Evolutionary conservation across 1,140 invertebrate species (phyloP).

Genomic region (Drosophila tsacasi): DNA sequence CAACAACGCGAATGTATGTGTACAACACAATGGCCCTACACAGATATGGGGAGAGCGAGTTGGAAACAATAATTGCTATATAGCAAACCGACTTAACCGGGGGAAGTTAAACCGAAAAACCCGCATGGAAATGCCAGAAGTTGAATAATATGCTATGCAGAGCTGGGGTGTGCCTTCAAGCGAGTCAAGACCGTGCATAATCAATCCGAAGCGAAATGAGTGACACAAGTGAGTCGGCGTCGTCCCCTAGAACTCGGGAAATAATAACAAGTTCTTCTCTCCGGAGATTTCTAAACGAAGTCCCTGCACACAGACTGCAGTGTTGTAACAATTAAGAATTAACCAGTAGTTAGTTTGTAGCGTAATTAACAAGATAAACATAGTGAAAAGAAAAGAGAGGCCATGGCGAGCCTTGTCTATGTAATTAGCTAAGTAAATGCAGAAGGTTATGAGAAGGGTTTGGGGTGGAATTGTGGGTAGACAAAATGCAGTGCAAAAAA

Average conservation of each 20-base stretch:
- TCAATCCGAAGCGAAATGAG: constrained; percentile 52
- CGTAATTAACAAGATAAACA: constrained; percentile 77
- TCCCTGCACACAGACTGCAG: constrained; percentile 44
- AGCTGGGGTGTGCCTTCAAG: constrained; percentile 45
- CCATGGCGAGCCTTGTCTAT: constrained; percentile 20
- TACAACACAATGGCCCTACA: constrained; percentile 15
- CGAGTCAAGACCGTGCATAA: constrained; percentile 73
- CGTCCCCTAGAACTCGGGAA: constrained; percentile 21
- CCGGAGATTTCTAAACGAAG: constrained; percentile 16
- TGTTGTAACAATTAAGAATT: constrained; percentile 76
- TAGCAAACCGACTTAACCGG: constrained; percentile 17
- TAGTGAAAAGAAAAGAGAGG: constrained; percentile 8
- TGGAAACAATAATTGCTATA: constrained; percentile 45
- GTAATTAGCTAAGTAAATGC: constrained; percentile 43
- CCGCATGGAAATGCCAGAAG: constrained; percentile 69
- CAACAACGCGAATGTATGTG: constrained; percentile 28
- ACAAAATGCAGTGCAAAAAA: constrained; percentile 27
- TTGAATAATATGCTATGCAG: constrained; percentile 20
- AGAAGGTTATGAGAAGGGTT: constrained; percentile 1
- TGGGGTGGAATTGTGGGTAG: not conserved
- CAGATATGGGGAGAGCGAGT: constrained; percentile 31
- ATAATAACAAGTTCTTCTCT: constrained; percentile 47
- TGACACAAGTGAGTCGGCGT: constrained; percentile 53
- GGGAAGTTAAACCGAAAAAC: constrained; percentile 53
- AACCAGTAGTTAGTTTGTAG: constrained; percentile 69